These are phyloP conservation scores for Leptopilina clavipes DNA, from an alignment of 1,140 invertebrate genomes.

Conservation along the genomic window DNA sequence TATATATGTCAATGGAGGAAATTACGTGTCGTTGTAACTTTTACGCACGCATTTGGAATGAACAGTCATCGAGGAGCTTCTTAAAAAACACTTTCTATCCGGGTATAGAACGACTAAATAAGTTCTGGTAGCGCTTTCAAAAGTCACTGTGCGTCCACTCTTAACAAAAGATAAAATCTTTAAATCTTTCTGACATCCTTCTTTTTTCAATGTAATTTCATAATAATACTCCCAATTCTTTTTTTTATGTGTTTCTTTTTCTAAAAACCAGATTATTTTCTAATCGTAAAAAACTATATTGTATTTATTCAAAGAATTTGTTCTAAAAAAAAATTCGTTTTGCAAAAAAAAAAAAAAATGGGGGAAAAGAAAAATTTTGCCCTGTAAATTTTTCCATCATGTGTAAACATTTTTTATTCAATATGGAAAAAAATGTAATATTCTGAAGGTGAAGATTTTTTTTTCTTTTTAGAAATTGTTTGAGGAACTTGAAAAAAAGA, in stretches of 20 bases:
- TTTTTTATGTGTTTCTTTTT: too few relatives aligned
- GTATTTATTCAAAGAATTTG: too few relatives aligned
- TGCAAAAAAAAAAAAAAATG: too few relatives aligned
- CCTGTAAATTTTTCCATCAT: too few relatives aligned
- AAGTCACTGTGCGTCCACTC: constrained; percentile 1
- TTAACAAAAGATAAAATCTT: neutral
- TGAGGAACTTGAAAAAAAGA: neutral
- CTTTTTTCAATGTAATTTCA: neutral
- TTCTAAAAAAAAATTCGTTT: too few relatives aligned
- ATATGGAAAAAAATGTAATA: too few relatives aligned
- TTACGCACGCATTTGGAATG: neutral
- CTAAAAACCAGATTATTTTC: too few relatives aligned
- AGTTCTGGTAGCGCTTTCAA: neutral
- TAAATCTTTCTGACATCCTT: neutral
- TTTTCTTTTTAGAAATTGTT: too few relatives aligned
- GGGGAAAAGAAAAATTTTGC: too few relatives aligned
- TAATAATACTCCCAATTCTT: neutral
- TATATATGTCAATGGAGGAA: neutral
- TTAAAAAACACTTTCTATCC: constrained; percentile 20
- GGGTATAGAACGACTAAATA: constrained; percentile 5
- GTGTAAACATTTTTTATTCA: too few relatives aligned
- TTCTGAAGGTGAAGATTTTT: too few relatives aligned
- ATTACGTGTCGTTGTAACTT: neutral
- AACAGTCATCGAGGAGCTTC: constrained; percentile 11
- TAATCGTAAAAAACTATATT: too few relatives aligned